These are phyloP conservation scores for Archips xylosteana DNA, from an alignment of 2,888 invertebrate species.

Conservation along the genomic window DNA sequence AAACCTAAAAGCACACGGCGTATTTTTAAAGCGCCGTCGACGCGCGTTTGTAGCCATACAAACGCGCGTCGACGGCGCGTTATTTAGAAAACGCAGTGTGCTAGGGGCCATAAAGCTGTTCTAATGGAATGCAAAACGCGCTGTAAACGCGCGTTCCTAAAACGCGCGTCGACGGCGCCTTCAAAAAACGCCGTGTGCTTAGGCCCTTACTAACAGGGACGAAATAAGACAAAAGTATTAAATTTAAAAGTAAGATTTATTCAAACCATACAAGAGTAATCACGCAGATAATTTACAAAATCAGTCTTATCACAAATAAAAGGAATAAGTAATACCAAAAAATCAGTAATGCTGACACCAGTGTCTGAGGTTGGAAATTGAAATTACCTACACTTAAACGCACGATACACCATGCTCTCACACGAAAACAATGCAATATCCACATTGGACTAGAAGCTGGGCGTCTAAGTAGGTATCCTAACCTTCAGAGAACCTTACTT, in stretches of 20 bases:
- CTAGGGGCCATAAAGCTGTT: too few relatives aligned
- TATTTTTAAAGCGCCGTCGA: too few relatives aligned
- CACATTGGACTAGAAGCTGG: neutral
- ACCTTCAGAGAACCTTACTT: neutral
- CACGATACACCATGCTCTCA: neutral
- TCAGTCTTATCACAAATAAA: constrained; percentile 1
- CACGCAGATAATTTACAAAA: constrained; percentile 6
- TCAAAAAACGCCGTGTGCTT: too few relatives aligned
- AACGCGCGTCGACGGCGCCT: too few relatives aligned
- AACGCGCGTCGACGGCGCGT: too few relatives aligned
- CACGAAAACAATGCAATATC: neutral
- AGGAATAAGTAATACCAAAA: neutral
- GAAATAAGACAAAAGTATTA: neutral
- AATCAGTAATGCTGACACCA: neutral
- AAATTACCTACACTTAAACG: neutral
- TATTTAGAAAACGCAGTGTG: too few relatives aligned
- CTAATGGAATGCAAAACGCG: too few relatives aligned
- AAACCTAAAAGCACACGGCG: too few relatives aligned
- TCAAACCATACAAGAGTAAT: neutral
- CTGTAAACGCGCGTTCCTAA: too few relatives aligned
- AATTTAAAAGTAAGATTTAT: constrained; percentile 2
- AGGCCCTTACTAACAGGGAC: neutral
- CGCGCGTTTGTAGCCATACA: too few relatives aligned
- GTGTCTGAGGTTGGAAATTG: neutral
- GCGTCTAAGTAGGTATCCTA: neutral